Evolutionary conservation across 1,140 invertebrate species (phyloP).

Genomic region (Drosophila guanche): DNA sequence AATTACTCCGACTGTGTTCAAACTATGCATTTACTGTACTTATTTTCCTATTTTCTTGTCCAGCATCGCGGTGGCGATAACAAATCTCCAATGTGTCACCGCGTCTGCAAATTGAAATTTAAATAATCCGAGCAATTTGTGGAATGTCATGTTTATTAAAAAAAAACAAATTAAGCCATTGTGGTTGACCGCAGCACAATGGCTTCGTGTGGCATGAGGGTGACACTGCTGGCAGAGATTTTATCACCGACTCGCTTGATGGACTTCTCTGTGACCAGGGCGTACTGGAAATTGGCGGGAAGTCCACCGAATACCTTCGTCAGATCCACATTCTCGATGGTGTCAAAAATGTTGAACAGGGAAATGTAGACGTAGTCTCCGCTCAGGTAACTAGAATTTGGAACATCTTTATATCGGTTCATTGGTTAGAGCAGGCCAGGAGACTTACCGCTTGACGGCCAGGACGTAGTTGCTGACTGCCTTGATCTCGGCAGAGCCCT

Average conservation of each 20-base stretch:
- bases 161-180: conserved; percentile 25
- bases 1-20: too few relatives aligned
- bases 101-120: too few relatives aligned
- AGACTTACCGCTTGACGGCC: conserved; percentile 72
- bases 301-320: conserved; percentile 53
- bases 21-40: too few relatives aligned
- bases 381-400: conserved; percentile 41
- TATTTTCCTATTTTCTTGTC: too few relatives aligned
- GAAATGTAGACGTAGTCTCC: conserved; percentile 67
- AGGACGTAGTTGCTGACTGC: conserved; percentile 70
- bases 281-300: conserved; percentile 70
- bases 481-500: conserved; percentile 63
- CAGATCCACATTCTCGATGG: conserved; percentile 69
- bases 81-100: too few relatives aligned
- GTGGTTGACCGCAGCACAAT: conserved; percentile 67
- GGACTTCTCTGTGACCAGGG: conserved; percentile 70
- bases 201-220: conserved; percentile 71
- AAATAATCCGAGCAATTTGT: too few relatives aligned
- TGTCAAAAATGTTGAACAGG: conserved; percentile 69
- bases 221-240: conserved; percentile 56
- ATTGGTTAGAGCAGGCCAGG: neutral
- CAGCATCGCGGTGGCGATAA: too few relatives aligned
- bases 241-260: conserved; percentile 63
- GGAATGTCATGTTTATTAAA: conserved; percentile 5
- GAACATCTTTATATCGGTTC: neutral